A percentile compares a stretch with the other conserved stretches of the same genome.
These are phyloP conservation scores for Scolopax bukidnonensis DNA, from an alignment of 2,797 vertebrate species.

Conservation along the genomic window DNA sequence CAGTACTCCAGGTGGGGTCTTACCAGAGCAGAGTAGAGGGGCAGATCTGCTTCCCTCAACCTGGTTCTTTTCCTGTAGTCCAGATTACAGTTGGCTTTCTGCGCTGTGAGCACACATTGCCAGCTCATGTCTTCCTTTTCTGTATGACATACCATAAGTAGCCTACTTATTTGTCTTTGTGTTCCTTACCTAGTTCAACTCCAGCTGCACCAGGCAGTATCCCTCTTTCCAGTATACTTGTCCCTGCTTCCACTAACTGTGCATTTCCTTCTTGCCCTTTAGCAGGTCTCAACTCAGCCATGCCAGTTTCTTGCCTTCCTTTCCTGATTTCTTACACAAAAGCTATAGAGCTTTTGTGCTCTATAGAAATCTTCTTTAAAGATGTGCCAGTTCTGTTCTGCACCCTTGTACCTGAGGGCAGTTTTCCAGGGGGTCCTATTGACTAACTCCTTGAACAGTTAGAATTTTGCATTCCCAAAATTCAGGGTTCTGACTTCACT, in stretches of 20 bases:
- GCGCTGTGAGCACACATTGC: rapidly evolving
- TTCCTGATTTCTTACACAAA: not conserved
- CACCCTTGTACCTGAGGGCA: not conserved
- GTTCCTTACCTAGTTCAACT: not conserved
- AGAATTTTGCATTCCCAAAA: not conserved
- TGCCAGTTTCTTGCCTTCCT: not conserved
- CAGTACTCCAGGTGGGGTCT: not conserved
- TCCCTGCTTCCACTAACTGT: not conserved
- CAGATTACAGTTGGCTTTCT: not conserved
- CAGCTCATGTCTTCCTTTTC: not conserved
- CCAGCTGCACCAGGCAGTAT: rapidly evolving
- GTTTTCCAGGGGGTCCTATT: not conserved
- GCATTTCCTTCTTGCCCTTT: not conserved
- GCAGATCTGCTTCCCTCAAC: not conserved
- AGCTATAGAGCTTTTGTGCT: not conserved
- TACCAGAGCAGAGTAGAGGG: not conserved
- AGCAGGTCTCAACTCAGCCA: not conserved
- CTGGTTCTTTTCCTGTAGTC: not conserved
- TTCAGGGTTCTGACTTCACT: not conserved
- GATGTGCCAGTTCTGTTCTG: not conserved
- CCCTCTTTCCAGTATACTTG: no score
- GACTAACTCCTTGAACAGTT: not conserved
- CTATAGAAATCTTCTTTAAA: not conserved
- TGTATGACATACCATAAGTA: not conserved
- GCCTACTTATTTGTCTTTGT: not conserved